Conservation (phyloP, 2,797 vertebrate species). For the Clarias fuscus region DNA sequence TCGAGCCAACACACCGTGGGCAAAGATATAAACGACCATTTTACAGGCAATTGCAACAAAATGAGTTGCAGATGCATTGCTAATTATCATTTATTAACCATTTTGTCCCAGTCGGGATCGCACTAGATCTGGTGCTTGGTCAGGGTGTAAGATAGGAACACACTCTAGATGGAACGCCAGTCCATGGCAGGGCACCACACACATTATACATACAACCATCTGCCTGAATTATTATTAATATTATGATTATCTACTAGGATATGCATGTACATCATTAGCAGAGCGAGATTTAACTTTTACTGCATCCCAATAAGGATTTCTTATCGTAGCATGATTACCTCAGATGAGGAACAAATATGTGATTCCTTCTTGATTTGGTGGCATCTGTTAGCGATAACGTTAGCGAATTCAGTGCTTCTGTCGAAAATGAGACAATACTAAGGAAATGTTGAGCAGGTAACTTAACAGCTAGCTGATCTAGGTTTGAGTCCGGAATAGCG, state of each 20-base stretch:
- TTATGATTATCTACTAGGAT: neutral
- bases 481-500: too few relatives aligned
- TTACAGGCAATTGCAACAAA: neutral
- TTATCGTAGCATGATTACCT: too few relatives aligned
- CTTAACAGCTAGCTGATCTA: too few relatives aligned
- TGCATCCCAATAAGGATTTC: neutral
- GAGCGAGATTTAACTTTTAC: neutral
- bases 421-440: too few relatives aligned
- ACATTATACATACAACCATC: neutral
- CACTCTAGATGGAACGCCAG: neutral
- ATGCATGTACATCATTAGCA: neutral
- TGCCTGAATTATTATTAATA: neutral
- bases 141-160: neutral
- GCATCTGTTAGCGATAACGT: too few relatives aligned
- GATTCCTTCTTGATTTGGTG: too few relatives aligned
- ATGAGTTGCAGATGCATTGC: neutral
- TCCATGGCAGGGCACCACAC: neutral
- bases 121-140: neutral
- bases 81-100: neutral
- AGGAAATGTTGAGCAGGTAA: too few relatives aligned
- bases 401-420: too few relatives aligned
- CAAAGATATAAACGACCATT: neutral
- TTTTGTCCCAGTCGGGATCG: neutral
- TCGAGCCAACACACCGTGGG: neutral
- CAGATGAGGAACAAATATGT: too few relatives aligned